A percentile compares a stretch with the other conserved stretches of the same genome.
These are phyloP conservation scores for Psilopogon haemacephalus DNA, from an alignment of 2,113 vertebrate species.

Conservation along the genomic window DNA sequence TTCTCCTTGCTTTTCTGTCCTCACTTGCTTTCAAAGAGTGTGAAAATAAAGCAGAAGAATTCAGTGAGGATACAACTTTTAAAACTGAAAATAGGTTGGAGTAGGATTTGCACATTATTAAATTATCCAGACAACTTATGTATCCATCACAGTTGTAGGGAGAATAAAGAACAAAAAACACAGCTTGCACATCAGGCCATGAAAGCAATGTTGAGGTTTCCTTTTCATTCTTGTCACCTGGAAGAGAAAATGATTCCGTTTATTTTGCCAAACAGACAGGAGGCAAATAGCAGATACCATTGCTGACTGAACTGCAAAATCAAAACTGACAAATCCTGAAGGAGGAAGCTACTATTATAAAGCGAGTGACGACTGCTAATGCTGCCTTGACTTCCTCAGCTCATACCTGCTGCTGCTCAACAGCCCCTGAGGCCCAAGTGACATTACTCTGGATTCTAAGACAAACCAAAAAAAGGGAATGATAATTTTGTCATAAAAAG, in stretches of 20 bases:
- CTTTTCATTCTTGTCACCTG: slow-evolving; percentile 55
- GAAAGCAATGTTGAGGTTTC: slow-evolving; percentile 10
- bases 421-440: slow-evolving; percentile 18
- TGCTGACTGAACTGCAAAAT: slow-evolving; percentile 70
- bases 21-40: not conserved
- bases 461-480: slow-evolving; percentile 25
- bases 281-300: slow-evolving; percentile 63
- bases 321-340: slow-evolving; percentile 73
- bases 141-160: not conserved
- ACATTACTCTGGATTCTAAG: slow-evolving; percentile 45
- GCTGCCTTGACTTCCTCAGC: slow-evolving; percentile 16
- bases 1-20: not conserved
- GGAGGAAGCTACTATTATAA: slow-evolving; percentile 49
- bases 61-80: not conserved
- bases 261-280: slow-evolving; percentile 67
- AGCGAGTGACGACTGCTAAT: slow-evolving; percentile 15
- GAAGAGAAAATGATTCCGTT: slow-evolving; percentile 69
- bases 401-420: slow-evolving; percentile 14
- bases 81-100: not conserved
- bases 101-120: not conserved
- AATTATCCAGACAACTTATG: not conserved
- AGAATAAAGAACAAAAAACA: not conserved
- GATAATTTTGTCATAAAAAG: slow-evolving; percentile 32
- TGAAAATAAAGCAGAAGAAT: not conserved
- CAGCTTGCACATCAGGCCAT: not conserved